Evolutionary conservation across 2,888 invertebrate species (phyloP).

Genomic region (Pachydiplax longipennis): DNA sequence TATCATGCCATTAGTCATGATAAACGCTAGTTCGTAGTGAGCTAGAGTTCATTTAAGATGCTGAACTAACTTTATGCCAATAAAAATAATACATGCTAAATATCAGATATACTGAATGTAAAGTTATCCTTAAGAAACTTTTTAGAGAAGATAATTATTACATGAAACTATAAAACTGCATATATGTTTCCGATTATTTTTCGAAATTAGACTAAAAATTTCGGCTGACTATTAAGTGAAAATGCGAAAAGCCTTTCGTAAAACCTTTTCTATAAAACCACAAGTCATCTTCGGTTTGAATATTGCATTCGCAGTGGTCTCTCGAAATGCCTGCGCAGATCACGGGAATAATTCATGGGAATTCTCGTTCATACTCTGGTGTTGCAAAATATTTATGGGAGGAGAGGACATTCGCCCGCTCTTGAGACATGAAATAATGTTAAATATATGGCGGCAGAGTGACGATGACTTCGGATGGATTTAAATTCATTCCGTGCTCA

Average conservation of each 20-base stretch:
- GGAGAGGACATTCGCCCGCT: not conserved
- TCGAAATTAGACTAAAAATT: too few relatives aligned
- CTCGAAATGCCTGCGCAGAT: not conserved
- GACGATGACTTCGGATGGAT: not conserved
- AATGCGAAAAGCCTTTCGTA: not conserved
- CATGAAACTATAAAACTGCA: too few relatives aligned
- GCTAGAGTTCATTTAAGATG: too few relatives aligned
- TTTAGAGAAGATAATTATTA: too few relatives aligned
- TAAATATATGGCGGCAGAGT: not conserved
- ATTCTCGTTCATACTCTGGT: not conserved
- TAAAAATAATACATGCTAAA: too few relatives aligned
- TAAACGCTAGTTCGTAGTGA: too few relatives aligned
- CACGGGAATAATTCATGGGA: not conserved
- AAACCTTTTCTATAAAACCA: not conserved
- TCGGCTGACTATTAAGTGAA: too few relatives aligned
- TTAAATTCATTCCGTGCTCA: not conserved
- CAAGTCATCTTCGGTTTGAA: not conserved
- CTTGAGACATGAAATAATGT: not conserved
- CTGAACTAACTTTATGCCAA: too few relatives aligned
- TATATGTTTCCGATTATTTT: too few relatives aligned
- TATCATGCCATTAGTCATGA: too few relatives aligned
- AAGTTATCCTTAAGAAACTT: too few relatives aligned
- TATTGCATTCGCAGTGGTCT: not conserved
- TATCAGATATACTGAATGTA: too few relatives aligned
- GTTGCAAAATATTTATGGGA: not conserved